Percentiles rank a stretch among this genome's conserved stretches.
phyloP scores from a whole-genome alignment of 2,113 vertebrate genomes.

The Nycticryphes semicollaris region DNA sequence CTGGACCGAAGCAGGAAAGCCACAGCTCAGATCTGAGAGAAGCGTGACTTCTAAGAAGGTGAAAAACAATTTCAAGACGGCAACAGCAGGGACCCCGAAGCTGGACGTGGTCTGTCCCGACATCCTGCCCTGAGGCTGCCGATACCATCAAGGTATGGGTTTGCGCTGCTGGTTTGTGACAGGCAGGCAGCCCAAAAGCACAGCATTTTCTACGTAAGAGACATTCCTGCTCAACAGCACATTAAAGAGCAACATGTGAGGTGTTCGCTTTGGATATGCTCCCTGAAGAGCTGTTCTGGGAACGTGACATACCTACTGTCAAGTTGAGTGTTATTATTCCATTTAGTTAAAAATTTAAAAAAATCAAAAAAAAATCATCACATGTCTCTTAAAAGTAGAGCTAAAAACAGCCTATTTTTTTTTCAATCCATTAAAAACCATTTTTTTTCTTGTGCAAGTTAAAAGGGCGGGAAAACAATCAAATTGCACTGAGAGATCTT shows the following conservation, averaged over 20 bases:
- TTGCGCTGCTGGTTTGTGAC: background rate
- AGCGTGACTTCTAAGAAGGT: background rate
- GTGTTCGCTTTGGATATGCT: background rate
- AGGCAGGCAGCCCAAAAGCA: background rate
- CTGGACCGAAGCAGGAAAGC: background rate
- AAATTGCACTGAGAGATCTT: background rate
- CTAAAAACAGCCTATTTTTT: background rate
- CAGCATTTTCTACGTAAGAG: background rate
- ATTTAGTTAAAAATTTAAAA: background rate
- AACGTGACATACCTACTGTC: background rate
- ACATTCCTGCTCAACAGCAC: background rate
- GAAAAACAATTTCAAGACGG: background rate
- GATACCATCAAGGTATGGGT: background rate
- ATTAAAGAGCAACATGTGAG: background rate
- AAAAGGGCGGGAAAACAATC: background rate
- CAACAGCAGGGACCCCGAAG: background rate
- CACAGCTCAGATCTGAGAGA: background rate
- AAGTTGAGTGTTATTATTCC: background rate
- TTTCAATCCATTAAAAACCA: background rate
- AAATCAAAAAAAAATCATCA: background rate
- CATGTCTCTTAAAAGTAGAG: background rate
- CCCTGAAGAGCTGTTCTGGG: background rate
- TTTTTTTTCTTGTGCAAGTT: background rate
- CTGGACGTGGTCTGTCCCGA: background rate
- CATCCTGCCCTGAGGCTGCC: fast-evolving